Percentiles rank a stretch among this genome's conserved stretches.
Evolutionary conservation across 2,113 vertebrate species (phyloP).

Genomic region (Centropristis striata): DNA sequence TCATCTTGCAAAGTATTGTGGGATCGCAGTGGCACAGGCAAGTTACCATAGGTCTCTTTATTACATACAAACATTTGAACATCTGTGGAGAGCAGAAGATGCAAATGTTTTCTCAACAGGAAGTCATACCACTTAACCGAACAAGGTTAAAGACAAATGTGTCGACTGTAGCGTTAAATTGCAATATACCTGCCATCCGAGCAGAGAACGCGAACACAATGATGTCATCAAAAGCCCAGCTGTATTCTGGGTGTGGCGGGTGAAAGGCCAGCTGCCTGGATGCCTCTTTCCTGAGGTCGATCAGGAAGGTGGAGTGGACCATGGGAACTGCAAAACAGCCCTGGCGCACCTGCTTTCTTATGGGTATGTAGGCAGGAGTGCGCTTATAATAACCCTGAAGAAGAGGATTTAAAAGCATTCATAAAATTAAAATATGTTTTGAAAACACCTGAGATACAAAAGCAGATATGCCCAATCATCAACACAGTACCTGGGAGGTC

Average conservation of each 20-base stretch:
- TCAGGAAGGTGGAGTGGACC: conserved; percentile 96
- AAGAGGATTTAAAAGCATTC: neutral
- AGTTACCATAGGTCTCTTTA: conserved; percentile 88
- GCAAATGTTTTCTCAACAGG: neutral
- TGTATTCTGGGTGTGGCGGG: conserved; percentile 91
- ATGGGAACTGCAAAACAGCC: conserved; percentile 95
- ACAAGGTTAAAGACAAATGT: neutral
- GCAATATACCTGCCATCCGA: conserved; percentile 89
- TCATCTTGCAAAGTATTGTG: conserved; percentile 91
- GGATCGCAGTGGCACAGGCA: conserved; percentile 90
- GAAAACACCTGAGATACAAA: neutral
- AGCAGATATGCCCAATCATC: neutral
- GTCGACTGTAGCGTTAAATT: neutral
- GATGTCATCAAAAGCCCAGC: conserved; percentile 95
- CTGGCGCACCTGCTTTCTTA: conserved; percentile 88
- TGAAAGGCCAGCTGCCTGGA: conserved; percentile 89
- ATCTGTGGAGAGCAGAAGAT: conserved; percentile 77
- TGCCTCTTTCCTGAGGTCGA: conserved; percentile 91
- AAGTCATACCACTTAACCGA: neutral
- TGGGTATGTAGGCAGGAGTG: conserved; percentile 92
- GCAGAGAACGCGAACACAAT: conserved; percentile 94
- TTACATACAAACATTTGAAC: conserved; percentile 95
- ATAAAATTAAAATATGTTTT: neutral
- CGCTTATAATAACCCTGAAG: conserved; percentile 93
- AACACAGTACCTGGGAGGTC: conserved; percentile 89